phyloP scores from a whole-genome alignment of 1,140 invertebrate species.

The Scaptodrosophila lebanonensis region DNA sequence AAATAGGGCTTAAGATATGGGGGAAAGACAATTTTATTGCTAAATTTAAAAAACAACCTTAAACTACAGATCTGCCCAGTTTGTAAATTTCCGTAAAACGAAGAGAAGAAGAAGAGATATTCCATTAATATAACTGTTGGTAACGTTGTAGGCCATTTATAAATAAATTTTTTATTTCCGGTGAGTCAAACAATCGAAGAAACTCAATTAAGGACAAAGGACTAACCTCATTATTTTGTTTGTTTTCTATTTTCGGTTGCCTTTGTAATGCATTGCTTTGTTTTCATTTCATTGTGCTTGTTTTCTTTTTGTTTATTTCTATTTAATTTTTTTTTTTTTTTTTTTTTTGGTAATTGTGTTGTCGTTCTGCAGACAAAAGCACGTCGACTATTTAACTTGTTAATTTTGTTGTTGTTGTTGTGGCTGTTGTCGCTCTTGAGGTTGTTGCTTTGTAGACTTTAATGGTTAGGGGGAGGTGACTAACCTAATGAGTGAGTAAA shows the following conservation, averaged over 20 bases:
- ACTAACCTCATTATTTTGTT: not conserved
- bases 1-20: not conserved
- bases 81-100: too few species aligned
- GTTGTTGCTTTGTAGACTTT: slow-evolving; percentile 11
- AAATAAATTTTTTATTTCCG: slow-evolving; percentile 8
- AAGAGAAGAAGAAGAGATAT: too few species aligned
- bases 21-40: not conserved
- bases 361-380: slow-evolving; percentile 44
- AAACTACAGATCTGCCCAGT: too few species aligned
- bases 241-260: not conserved
- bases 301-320: not conserved
- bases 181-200: slow-evolving; percentile 45
- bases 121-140: too few species aligned
- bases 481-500: slow-evolving; percentile 68
- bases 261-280: not conserved
- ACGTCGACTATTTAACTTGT: slow-evolving; percentile 66
- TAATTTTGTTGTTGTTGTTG: slow-evolving; percentile 69
- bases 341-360: slow-evolving; percentile 60
- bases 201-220: slow-evolving; percentile 53
- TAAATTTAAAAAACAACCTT: too few species aligned
- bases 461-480: too few species aligned
- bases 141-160: too few species aligned
- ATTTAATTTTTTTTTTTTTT: slow-evolving; percentile 1
- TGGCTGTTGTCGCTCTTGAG: slow-evolving; percentile 1
- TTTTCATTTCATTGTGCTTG: too few species aligned